A percentile compares a stretch with the other conserved stretches of the same genome.
These are phyloP conservation scores for Agrotis segetum DNA, from an alignment of 2,888 invertebrate genomes.

Conservation along the genomic window DNA sequence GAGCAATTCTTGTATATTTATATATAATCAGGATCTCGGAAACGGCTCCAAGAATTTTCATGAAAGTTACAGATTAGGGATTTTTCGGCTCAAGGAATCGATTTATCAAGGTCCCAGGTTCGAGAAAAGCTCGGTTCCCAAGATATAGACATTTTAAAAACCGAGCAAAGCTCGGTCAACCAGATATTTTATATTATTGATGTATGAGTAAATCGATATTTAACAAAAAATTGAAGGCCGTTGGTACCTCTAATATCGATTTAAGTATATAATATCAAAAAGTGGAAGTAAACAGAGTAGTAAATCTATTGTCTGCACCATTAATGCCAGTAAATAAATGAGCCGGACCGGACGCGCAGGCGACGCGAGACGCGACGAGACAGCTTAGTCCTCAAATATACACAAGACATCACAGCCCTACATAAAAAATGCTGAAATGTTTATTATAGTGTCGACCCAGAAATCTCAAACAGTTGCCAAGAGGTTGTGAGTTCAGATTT, in stretches of 20 bases:
- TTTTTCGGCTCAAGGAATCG: too few species aligned
- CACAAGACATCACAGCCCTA: conserved; percentile 4
- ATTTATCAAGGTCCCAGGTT: too few species aligned
- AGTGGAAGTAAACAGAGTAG: conserved; percentile 73
- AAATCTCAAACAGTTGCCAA: not conserved
- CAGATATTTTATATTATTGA: conserved; percentile 2
- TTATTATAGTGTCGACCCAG: not conserved
- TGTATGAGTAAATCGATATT: not conserved
- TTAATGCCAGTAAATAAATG: conserved; percentile 77
- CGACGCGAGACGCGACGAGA: conserved; percentile 49
- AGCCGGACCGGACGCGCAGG: conserved; percentile 69
- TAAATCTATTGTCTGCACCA: conserved; percentile 77
- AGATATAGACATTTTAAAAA: too few species aligned
- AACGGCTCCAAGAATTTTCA: too few species aligned
- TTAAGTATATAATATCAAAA: conserved; percentile 63
- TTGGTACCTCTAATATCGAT: conserved; percentile 34
- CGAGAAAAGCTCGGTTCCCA: too few species aligned
- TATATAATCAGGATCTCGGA: too few species aligned
- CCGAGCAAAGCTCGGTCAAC: too few species aligned
- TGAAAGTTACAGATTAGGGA: too few species aligned
- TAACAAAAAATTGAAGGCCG: not conserved
- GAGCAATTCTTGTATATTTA: too few species aligned
- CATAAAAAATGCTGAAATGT: conserved; percentile 21
- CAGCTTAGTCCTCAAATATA: conserved; percentile 24
- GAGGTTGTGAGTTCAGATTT: not conserved